These are phyloP conservation scores for Aix galericulata DNA, from an alignment of 2,113 vertebrate genomes.

Conservation along the genomic window DNA sequence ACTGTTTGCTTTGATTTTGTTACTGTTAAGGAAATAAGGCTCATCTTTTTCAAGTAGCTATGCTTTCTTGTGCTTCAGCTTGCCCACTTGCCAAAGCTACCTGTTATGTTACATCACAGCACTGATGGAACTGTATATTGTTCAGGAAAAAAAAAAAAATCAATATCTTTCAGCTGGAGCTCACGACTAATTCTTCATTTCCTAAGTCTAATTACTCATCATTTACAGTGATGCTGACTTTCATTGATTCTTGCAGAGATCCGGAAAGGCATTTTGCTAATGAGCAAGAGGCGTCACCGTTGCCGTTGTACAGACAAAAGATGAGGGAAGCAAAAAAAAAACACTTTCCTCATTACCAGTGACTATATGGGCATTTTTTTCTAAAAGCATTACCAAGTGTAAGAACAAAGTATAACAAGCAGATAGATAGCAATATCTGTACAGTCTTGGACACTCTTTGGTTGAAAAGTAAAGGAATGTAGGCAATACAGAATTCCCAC, in stretches of 20 bases:
- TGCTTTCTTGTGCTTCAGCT: neutral
- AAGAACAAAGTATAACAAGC: neutral
- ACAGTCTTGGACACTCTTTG: neutral
- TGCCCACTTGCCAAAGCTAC: neutral
- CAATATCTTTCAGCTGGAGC: constrained; percentile 28
- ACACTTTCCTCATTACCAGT: neutral
- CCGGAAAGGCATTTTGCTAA: constrained; percentile 52
- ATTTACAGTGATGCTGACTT: neutral
- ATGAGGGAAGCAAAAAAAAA: constrained; percentile 22
- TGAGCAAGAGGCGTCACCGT: constrained; percentile 30
- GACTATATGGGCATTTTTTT: neutral
- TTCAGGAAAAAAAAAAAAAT: neutral
- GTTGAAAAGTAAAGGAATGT: neutral
- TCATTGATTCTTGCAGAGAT: constrained; percentile 54
- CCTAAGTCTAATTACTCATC: constrained; percentile 45
- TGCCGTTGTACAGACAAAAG: neutral
- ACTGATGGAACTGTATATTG: neutral
- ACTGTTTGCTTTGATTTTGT: neutral
- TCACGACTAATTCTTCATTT: constrained; percentile 15
- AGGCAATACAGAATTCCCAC: neutral
- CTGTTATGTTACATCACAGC: neutral
- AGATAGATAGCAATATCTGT: neutral
- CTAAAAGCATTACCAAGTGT: neutral
- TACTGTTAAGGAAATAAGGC: neutral
- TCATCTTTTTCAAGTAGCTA: neutral